Conservation (phyloP, 2,888 invertebrate genomes). For the Xylocampa areola region DNA sequence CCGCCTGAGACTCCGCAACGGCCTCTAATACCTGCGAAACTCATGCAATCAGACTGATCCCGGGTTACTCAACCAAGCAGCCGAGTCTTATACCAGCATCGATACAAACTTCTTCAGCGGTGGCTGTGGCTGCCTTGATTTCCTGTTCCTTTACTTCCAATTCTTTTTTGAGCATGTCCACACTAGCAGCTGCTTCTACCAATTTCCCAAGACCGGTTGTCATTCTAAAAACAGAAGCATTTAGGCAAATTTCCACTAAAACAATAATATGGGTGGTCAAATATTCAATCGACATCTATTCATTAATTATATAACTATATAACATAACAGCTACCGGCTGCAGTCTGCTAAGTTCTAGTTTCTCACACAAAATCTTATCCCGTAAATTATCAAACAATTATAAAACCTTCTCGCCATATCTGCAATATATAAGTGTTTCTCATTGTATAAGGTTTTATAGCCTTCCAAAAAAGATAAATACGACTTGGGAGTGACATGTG, state of each 20-base stretch:
- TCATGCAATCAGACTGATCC: neutral
- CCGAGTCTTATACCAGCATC: no score
- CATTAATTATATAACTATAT: no score
- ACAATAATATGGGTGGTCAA: no score
- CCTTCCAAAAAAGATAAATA: slow-evolving; percentile 95
- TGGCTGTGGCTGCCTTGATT: slow-evolving; percentile 93
- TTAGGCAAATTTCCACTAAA: no score
- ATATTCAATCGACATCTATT: no score
- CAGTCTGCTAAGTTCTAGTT: no score
- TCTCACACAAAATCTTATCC: no score
- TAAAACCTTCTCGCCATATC: slow-evolving; percentile 91
- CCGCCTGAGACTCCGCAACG: slow-evolving; percentile 94
- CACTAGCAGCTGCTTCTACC: slow-evolving; percentile 95
- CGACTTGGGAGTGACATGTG: slow-evolving; percentile 97
- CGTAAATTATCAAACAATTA: no score
- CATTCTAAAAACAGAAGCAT: slow-evolving; percentile 92
- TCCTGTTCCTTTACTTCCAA: slow-evolving; percentile 94
- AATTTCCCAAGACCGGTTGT: slow-evolving; percentile 95
- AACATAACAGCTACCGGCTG: no score
- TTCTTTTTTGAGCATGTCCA: slow-evolving; percentile 94
- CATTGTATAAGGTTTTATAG: slow-evolving; percentile 94
- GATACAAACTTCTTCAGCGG: slow-evolving; percentile 92
- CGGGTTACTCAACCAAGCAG: no score
- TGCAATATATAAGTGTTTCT: slow-evolving; percentile 93
- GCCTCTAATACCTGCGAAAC: slow-evolving; percentile 90